phyloP scores from a whole-genome alignment of 1,140 invertebrate genomes.

The Pogonognathellus flavescens region DNA sequence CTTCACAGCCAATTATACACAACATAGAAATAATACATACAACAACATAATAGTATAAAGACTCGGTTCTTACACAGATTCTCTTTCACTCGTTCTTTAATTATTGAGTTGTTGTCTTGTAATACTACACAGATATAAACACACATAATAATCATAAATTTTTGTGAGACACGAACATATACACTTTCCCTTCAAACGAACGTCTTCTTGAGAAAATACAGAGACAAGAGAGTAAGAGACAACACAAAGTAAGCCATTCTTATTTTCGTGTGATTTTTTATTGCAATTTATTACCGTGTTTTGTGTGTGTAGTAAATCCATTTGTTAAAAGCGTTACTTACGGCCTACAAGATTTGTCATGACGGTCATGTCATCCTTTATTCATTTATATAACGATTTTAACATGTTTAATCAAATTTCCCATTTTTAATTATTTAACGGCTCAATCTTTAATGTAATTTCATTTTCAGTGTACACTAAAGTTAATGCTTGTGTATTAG shows the following conservation, averaged over 20 bases:
- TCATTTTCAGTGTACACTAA: too few species aligned
- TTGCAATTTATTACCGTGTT: constrained; percentile 1
- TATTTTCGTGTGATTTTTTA: constrained; percentile 25
- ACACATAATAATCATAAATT: neutral
- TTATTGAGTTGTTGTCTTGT: neutral
- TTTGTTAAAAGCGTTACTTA: constrained; percentile 3
- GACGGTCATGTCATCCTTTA: too few species aligned
- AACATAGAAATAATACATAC: neutral
- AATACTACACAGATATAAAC: neutral
- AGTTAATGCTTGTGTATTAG: too few species aligned
- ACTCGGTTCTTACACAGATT: too few species aligned
- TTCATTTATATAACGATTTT: too few species aligned
- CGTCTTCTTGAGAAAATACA: too few species aligned
- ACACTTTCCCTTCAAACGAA: too few species aligned
- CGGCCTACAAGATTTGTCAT: too few species aligned
- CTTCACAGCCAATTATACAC: neutral
- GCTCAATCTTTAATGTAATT: too few species aligned
- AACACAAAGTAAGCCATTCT: constrained; percentile 43
- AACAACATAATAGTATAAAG: neutral
- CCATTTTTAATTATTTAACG: too few species aligned
- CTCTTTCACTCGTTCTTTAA: too few species aligned
- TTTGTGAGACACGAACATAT: neutral
- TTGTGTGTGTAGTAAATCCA: neutral
- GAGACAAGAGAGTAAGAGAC: neutral
- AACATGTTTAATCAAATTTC: too few species aligned